Conservation (phyloP, 2,113 vertebrate genomes). For the Phalacrocorax aristotelis region DNA sequence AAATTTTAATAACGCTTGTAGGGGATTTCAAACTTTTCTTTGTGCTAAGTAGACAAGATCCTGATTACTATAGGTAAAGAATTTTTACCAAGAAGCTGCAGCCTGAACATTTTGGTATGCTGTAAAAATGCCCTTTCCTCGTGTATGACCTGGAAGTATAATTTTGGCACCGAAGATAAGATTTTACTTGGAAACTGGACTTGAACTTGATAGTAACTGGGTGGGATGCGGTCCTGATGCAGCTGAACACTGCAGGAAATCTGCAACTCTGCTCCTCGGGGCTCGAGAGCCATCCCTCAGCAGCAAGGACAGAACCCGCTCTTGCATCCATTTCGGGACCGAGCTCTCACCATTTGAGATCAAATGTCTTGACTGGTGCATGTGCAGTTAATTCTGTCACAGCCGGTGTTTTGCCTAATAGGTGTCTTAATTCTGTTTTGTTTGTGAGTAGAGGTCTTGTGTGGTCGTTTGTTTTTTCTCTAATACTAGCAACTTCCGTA, state of each 20-base stretch:
- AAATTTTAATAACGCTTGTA: neutral
- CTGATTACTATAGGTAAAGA: neutral
- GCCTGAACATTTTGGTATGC: neutral
- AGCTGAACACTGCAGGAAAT: neutral
- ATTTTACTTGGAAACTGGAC: neutral
- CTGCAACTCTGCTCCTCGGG: neutral
- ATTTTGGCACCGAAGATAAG: neutral
- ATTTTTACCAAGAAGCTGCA: neutral
- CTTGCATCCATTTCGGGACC: rapidly evolving
- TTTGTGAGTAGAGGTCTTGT: neutral
- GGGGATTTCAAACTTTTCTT: neutral
- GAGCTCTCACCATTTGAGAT: neutral
- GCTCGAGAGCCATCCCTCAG: neutral
- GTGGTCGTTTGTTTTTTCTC: neutral
- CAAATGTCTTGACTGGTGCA: neutral
- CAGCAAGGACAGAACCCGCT: neutral
- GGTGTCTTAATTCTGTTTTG: neutral
- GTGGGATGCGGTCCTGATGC: too few species aligned
- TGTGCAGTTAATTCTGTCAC: neutral
- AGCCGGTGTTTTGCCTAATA: neutral
- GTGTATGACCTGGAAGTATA: neutral
- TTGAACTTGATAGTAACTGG: neutral
- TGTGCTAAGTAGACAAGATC: neutral
- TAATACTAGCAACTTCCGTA: neutral
- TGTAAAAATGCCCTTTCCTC: neutral